Evolutionary conservation across 2,888 invertebrate species (phyloP), one percentile per base, ranked within the genome.

Genomic region (Neoaliturus tenellus): DNA sequence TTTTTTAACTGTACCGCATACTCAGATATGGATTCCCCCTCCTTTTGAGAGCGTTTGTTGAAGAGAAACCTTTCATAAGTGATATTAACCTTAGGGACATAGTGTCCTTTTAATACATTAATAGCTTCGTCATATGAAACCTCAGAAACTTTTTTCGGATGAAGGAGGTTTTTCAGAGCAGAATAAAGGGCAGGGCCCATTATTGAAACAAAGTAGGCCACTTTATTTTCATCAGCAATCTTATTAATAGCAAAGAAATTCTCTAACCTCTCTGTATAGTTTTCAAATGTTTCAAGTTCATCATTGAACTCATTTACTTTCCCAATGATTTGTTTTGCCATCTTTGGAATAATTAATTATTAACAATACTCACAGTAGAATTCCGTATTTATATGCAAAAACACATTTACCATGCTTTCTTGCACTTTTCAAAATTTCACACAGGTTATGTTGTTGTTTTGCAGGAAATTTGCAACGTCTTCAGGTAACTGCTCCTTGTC

Each of bases 81-180:
- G 8, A 17, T 55, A 20, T 55, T 55, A 55, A 41, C 55, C 17
- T 55, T 55, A 10, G 55, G 55, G 8, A 23, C 23, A 23, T 55
- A 55, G 55, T 55, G 55, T 20, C 12, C 55, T 17, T 55, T 55
- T 17, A 55, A 23, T 55, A 55, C 55, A 6, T 55, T 23, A 12
- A 55, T 20, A 55, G n/a, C n/a, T 6, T 17, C 55, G 5, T 55
- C n/a, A 55, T 55, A 55, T 6, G 6, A 6, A 12, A 55, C 55
- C n/a, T 55, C 55, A 20, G 6, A 6, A 6, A 55, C 55, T 23
- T 41, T 41, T 41, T 41, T 41, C 6, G 84, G 84, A 5, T 17
- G 58, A 14, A 84, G 62, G 35, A 84, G 44, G 67, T 83, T 84
- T 62, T 84, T 84, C n/a, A 84, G 67, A 14, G 80, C 39, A 14